These are phyloP conservation scores for Meriones unguiculatus DNA, from an alignment of 2,113 vertebrate species.

Conservation along the genomic window DNA sequence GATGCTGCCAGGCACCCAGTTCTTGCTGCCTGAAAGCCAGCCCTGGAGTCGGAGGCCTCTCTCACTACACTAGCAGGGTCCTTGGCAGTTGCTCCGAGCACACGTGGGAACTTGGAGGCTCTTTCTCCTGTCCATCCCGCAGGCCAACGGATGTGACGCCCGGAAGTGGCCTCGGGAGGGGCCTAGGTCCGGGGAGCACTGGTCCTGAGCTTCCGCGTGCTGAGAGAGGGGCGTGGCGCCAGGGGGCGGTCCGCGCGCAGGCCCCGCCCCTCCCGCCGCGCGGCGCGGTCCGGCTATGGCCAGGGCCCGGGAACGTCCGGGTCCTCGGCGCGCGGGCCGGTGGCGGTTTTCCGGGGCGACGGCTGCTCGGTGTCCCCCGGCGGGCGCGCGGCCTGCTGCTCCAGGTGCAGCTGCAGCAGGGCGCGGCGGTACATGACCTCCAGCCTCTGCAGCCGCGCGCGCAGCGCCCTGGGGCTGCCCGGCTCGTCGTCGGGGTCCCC, in stretches of 20 bases:
- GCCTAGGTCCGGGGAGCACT: fast-evolving
- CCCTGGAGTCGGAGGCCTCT: neutral
- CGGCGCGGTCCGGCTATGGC: neutral
- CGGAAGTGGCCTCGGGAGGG: neutral
- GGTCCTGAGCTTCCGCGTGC: neutral
- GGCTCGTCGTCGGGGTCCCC: neutral
- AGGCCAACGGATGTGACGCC: fast-evolving
- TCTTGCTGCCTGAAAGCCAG: neutral
- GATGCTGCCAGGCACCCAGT: neutral
- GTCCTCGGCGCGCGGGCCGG: neutral
- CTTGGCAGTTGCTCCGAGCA: fast-evolving
- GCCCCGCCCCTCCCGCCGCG: neutral
- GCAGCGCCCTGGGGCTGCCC: slow-evolving; percentile 74
- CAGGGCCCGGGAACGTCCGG: neutral
- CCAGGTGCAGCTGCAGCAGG: slow-evolving; percentile 78
- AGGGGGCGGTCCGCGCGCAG: neutral
- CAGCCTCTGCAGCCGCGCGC: slow-evolving; percentile 75
- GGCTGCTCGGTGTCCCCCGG: neutral
- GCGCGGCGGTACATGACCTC: slow-evolving; percentile 83
- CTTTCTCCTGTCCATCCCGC: fast-evolving
- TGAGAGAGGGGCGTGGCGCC: neutral
- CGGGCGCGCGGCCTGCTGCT: slow-evolving; percentile 53
- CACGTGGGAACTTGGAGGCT: fast-evolving
- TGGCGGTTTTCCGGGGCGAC: neutral
- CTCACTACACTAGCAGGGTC: neutral